phyloP scores from a whole-genome alignment of 2,888 invertebrate genomes.

The Zelleria hepariella region DNA sequence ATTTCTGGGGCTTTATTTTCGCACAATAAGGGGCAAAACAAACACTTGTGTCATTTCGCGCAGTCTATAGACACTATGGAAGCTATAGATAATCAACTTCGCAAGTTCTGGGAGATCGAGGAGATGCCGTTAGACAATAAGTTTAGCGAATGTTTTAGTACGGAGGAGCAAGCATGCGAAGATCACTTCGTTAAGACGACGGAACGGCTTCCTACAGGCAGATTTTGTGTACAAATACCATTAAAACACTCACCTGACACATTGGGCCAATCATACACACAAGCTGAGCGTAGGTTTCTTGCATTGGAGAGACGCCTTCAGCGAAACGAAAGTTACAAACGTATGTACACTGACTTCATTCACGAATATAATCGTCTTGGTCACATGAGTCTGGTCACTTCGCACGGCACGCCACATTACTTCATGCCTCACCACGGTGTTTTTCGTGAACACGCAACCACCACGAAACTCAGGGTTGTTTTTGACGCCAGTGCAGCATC shows the following conservation, averaged over 20 bases:
- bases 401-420: background rate
- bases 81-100: too few species aligned
- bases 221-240: too few species aligned
- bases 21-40: too few species aligned
- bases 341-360: constrained; percentile 7
- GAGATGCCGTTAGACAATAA: too few species aligned
- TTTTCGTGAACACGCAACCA: constrained; percentile 6
- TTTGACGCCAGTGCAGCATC: constrained; percentile 17
- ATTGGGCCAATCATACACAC: constrained; percentile 16
- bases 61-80: too few species aligned
- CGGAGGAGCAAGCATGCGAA: too few species aligned
- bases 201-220: too few species aligned
- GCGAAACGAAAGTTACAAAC: constrained; percentile 3
- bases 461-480: constrained; percentile 19
- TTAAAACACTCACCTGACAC: constrained; percentile 12
- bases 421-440: constrained; percentile 11
- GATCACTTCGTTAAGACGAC: too few species aligned
- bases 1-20: too few species aligned
- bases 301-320: constrained; percentile 10
- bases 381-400: constrained; percentile 12
- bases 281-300: constrained; percentile 16
- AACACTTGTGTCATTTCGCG: too few species aligned
- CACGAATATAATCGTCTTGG: constrained; percentile 8
- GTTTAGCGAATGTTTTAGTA: too few species aligned
- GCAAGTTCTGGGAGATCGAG: too few species aligned